Conservation (phyloP, 1,140 invertebrate species). For the Bathynomus jamesi region DNA sequence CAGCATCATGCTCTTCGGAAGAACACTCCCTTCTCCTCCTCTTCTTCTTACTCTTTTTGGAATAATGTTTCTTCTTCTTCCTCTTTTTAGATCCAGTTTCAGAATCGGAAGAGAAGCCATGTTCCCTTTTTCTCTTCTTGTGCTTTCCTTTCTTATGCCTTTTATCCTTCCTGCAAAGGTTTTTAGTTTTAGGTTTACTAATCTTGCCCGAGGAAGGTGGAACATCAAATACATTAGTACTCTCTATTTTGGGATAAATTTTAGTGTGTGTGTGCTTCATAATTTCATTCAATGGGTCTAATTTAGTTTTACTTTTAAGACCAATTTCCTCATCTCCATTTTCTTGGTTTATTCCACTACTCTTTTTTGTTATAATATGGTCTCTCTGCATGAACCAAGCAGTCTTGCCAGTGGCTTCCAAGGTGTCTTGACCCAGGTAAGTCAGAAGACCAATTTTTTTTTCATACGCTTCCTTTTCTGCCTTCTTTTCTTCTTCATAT, state of each 20-base stretch:
- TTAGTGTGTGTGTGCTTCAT: constrained; percentile 49
- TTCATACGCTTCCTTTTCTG: constrained; percentile 92
- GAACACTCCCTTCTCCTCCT: constrained; percentile 42
- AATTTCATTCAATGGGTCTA: constrained; percentile 68
- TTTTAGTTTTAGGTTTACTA: not conserved
- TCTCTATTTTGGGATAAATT: constrained; percentile 10
- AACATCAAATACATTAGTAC: too few species aligned
- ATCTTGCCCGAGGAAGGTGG: too few species aligned
- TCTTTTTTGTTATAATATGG: not conserved
- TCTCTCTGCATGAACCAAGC: constrained; percentile 55
- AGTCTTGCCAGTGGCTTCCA: constrained; percentile 68
- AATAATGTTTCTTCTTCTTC: constrained; percentile 35
- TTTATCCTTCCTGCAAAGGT: constrained; percentile 1
- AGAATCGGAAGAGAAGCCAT: constrained; percentile 4
- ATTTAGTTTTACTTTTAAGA: constrained; percentile 41
- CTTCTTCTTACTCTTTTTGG: constrained; percentile 41
- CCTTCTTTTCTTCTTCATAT: constrained; percentile 81
- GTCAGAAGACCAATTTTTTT: constrained; percentile 94
- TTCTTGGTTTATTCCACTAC: constrained; percentile 24
- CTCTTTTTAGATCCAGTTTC: constrained; percentile 40
- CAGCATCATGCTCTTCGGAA: constrained; percentile 1
- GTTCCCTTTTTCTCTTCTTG: constrained; percentile 34
- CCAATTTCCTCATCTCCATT: constrained; percentile 21
- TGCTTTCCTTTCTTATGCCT: constrained; percentile 4
- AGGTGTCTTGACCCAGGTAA: constrained; percentile 88